A percentile compares a stretch with the other conserved stretches of the same genome.
phyloP scores from a whole-genome alignment of 2,113 vertebrate genomes.

The Aegithalos caudatus region DNA sequence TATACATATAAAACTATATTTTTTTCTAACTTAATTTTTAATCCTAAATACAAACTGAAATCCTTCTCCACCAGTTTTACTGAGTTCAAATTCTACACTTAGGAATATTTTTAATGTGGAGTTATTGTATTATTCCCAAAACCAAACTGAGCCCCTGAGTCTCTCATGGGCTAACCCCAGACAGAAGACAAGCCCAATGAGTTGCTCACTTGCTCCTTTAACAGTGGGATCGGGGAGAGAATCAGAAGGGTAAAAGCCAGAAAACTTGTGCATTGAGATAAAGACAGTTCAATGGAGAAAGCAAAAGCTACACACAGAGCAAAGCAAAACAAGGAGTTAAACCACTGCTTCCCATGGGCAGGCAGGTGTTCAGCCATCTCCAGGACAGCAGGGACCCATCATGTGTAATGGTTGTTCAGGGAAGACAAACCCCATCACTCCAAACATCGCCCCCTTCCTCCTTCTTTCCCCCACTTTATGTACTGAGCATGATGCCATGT shows the following conservation, averaged over 20 bases:
- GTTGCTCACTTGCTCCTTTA: background rate
- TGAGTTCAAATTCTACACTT: background rate
- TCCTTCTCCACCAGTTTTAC: background rate
- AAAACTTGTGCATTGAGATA: background rate
- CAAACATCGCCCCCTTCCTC: background rate
- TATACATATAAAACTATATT: background rate
- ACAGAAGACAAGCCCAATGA: background rate
- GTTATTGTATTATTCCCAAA: background rate
- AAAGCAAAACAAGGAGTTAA: background rate
- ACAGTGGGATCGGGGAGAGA: background rate
- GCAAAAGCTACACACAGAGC: background rate
- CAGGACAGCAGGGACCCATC: background rate
- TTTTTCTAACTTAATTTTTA: background rate
- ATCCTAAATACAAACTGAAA: background rate
- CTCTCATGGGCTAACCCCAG: background rate
- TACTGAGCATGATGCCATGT: background rate
- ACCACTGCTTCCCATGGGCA: background rate
- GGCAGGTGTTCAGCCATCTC: background rate
- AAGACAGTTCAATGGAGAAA: background rate
- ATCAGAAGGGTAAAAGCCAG: background rate
- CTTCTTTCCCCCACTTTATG: background rate
- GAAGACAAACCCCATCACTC: background rate
- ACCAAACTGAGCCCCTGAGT: background rate
- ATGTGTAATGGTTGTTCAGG: rapidly evolving
- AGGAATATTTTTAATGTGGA: background rate